A percentile compares a stretch with the other conserved stretches of the same genome.
These are phyloP conservation scores for Odocoileus virginianus DNA, from an alignment of 2,113 vertebrate species.

Conservation along the genomic window DNA sequence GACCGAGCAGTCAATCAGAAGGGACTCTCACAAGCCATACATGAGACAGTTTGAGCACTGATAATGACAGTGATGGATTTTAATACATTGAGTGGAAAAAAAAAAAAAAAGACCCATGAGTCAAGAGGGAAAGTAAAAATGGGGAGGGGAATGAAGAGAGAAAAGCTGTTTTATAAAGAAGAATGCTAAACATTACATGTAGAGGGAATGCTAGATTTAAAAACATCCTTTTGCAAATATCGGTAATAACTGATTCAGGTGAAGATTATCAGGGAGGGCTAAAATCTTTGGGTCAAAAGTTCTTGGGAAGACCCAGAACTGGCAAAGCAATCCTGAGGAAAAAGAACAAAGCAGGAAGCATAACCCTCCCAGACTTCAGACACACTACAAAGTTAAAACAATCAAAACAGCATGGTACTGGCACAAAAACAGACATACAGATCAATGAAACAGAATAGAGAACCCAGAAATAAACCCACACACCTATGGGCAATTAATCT, in stretches of 20 bases:
- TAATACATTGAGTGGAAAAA: not conserved
- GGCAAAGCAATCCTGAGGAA: not conserved
- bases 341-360: not conserved
- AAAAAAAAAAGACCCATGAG: not conserved
- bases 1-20: not conserved
- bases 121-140: not conserved
- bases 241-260: not conserved
- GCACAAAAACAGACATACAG: not conserved
- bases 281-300: not conserved
- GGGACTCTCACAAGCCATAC: not conserved
- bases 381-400: not conserved
- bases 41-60: not conserved
- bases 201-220: not conserved
- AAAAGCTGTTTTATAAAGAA: not conserved
- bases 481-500: not conserved
- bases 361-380: not conserved
- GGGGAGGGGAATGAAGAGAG: not conserved
- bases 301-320: not conserved
- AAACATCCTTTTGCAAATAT: not conserved
- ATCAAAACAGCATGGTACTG: not conserved
- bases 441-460: not conserved
- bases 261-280: not conserved
- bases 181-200: not conserved
- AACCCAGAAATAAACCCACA: not conserved
- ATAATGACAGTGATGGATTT: not conserved